Evolutionary conservation across 2,888 invertebrate genomes (phyloP), one percentile per base, ranked within the genome.

Genomic region (Lacanobia wlatinum): DNA sequence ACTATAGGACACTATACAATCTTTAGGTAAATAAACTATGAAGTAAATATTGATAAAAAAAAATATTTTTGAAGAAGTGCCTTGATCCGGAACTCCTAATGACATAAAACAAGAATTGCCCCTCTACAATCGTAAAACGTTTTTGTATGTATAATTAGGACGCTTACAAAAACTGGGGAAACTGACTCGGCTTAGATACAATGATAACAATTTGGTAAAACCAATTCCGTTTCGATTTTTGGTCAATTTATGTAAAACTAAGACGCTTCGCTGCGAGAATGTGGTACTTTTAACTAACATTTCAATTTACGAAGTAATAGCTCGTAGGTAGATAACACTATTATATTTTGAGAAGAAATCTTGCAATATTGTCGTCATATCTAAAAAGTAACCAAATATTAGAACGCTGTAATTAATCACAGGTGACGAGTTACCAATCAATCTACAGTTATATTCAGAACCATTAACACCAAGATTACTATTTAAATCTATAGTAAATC

Each of bases 111-210:
- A 8, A 56, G 38, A 70, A 60, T 53, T 21, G 8, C 55, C 6
- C 16, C 12, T 21, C 21, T 14, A 8, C n/a, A 43, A 60, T 46
- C 21, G 0, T 38, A 71, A 18, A 14, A 61, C 12, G 48, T 56
- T 38, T 34, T 60, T 52, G 34, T 23, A n/a, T 12, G 5, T 53
- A n/a, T 50, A 67, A 73, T 71, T 50, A 60, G 40, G 6, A 34
- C 14, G 23, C n/a, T 43, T 21, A 61, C 28, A 79, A 79, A 75
- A 75, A 72, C 21, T 79, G 50, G 61, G 73, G 12, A 48, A 55
- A 78, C 23, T 0, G n/a, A 71, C n/a, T 43, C 4, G 18, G 4
- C n/a, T 67, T 40, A 34, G 34, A 43, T 38, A 38, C 40, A 55
- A 23, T 71, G 34, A 18, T 58, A 69, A 64, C n/a, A 66, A 38